A percentile compares a stretch with the other conserved stretches of the same genome.
phyloP scores from a whole-genome alignment of 1,140 invertebrate species.

The Bombus vancouverensis region DNA sequence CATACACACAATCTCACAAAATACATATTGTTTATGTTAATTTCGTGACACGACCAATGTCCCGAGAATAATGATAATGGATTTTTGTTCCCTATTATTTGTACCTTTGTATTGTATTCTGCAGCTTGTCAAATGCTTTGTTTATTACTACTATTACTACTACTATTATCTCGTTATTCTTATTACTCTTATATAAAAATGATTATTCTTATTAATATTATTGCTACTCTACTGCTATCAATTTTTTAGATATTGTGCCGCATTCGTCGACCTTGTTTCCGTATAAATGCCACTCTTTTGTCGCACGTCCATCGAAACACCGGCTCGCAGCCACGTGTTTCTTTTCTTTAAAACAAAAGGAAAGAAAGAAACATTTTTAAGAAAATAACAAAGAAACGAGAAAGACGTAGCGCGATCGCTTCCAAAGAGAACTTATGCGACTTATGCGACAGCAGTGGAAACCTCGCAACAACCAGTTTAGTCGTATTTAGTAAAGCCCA shows the following conservation, averaged over 20 bases:
- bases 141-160: constrained; percentile 59
- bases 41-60: constrained; percentile 38
- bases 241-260: constrained; percentile 43
- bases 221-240: constrained; percentile 33
- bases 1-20: constrained; percentile 21
- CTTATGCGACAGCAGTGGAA: constrained; percentile 35
- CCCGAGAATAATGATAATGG: constrained; percentile 38
- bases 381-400: not conserved
- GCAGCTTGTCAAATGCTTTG: constrained; percentile 68
- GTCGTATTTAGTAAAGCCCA: constrained; percentile 36
- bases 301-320: not conserved
- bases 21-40: constrained; percentile 10
- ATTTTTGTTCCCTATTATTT: constrained; percentile 65
- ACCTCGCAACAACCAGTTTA: constrained; percentile 61
- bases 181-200: constrained; percentile 32
- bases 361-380: not conserved
- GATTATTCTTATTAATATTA: constrained; percentile 20
- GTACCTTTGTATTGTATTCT: constrained; percentile 70
- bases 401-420: constrained; percentile 20
- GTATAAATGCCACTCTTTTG: constrained; percentile 49
- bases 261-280: constrained; percentile 23
- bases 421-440: constrained; percentile 43
- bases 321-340: not conserved
- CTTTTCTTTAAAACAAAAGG: not conserved
- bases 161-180: constrained; percentile 21